A percentile compares a stretch with the other conserved stretches of the same genome.
Conservation (phyloP, 2,113 vertebrate species). For the Gavia stellata region DNA sequence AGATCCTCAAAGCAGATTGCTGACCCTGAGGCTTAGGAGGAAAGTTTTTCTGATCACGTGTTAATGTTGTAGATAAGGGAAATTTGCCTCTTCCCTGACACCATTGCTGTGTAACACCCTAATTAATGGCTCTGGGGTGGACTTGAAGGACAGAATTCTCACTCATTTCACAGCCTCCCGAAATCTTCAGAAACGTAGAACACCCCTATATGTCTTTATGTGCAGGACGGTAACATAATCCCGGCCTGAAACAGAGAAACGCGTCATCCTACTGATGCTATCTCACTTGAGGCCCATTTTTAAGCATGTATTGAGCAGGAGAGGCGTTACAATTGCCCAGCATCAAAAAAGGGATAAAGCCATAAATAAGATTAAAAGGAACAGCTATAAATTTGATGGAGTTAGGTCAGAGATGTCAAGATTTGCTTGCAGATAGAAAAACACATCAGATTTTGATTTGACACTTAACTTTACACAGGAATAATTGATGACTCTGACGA, state of each 20-base stretch:
- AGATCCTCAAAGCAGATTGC: neutral
- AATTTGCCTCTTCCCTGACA: neutral
- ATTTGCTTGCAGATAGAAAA: neutral
- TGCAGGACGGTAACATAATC: neutral
- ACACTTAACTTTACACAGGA: neutral
- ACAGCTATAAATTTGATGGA: neutral
- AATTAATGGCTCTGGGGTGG: neutral
- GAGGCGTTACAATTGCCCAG: neutral
- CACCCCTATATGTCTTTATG: neutral
- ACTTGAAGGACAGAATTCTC: neutral
- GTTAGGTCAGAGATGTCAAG: neutral
- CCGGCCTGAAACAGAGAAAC: neutral
- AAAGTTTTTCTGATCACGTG: rapidly evolving
- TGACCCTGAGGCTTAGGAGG: neutral
- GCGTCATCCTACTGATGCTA: neutral
- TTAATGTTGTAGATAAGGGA: neutral
- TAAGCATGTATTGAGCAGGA: neutral
- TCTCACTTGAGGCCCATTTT: neutral
- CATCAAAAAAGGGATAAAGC: neutral
- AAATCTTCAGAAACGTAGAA: neutral
- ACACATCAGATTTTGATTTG: neutral
- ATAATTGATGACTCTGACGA: neutral
- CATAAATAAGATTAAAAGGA: neutral
- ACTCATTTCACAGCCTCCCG: neutral
- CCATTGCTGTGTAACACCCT: neutral